phyloP scores from a whole-genome alignment of 2,797 vertebrate genomes.

The Antennarius maculatus region DNA sequence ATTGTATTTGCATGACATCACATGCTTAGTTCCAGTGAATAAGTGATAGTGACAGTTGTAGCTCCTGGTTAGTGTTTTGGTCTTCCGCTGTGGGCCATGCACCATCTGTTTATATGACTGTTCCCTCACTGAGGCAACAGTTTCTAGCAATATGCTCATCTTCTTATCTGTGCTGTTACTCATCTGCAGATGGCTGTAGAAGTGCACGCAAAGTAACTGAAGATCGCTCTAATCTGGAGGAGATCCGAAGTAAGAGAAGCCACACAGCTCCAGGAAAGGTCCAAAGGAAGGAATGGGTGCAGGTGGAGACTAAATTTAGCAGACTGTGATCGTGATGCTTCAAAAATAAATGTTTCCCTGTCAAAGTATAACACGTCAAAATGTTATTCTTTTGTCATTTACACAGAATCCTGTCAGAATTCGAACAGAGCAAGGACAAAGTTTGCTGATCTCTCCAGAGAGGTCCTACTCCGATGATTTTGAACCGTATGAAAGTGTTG shows the following conservation, averaged over 20 bases:
- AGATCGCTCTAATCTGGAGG: conserved; percentile 63
- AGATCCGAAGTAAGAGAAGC: conserved; percentile 63
- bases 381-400: conserved; percentile 5
- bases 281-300: conserved; percentile 90
- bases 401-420: conserved; percentile 88
- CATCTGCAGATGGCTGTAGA: conserved; percentile 70
- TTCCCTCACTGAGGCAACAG: conserved; percentile 61
- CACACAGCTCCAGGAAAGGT: conserved; percentile 86
- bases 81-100: conserved; percentile 56
- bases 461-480: conserved; percentile 85
- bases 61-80: conserved; percentile 52
- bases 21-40: conserved; percentile 50
- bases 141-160: conserved; percentile 58
- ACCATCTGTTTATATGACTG: conserved; percentile 69
- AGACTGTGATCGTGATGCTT: background rate
- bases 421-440: conserved; percentile 86
- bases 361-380: background rate
- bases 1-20: conserved; percentile 49
- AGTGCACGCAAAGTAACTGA: conserved; percentile 70
- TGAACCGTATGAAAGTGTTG: conserved; percentile 83
- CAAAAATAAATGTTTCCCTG: background rate
- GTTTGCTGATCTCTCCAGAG: conserved; percentile 82
- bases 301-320: conserved; percentile 77
- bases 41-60: conserved; percentile 72
- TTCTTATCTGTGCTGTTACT: conserved; percentile 68